Conservation (phyloP, 2,797 vertebrate genomes). For the Micromesistius poutassou region DNA sequence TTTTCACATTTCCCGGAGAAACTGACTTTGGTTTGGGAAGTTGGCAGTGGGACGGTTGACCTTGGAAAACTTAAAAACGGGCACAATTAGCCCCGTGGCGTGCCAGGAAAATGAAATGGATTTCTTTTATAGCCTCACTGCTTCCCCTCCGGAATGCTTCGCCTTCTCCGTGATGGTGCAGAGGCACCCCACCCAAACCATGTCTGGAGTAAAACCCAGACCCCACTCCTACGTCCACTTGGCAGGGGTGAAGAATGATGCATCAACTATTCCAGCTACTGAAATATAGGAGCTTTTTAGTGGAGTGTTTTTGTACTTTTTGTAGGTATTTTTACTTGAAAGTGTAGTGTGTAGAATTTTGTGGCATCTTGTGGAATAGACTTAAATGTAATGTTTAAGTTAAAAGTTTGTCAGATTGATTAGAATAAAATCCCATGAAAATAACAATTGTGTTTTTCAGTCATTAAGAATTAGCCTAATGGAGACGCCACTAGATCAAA, state of each 20-base stretch:
- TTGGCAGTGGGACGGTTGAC: conserved; percentile 13
- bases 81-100: conserved; percentile 33
- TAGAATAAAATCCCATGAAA: too few species aligned
- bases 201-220: too few species aligned
- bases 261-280: neutral
- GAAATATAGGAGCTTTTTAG: neutral
- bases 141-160: conserved; percentile 36
- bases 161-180: neutral
- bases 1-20: neutral
- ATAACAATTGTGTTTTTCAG: too few species aligned
- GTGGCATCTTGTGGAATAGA: too few species aligned
- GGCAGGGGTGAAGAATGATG: neutral
- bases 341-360: neutral
- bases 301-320: neutral
- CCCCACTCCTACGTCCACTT: neutral
- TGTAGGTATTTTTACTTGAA: neutral
- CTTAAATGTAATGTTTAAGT: too few species aligned
- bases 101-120: conserved; percentile 25
- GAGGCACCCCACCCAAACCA: neutral
- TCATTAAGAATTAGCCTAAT: too few species aligned
- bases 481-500: too few species aligned
- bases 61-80: conserved; percentile 30
- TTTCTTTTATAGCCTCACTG: conserved; percentile 20
- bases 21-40: neutral
- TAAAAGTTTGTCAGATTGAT: too few species aligned